Evolutionary conservation across 2,113 vertebrate species (phyloP).

Genomic region (Equus quagga): DNA sequence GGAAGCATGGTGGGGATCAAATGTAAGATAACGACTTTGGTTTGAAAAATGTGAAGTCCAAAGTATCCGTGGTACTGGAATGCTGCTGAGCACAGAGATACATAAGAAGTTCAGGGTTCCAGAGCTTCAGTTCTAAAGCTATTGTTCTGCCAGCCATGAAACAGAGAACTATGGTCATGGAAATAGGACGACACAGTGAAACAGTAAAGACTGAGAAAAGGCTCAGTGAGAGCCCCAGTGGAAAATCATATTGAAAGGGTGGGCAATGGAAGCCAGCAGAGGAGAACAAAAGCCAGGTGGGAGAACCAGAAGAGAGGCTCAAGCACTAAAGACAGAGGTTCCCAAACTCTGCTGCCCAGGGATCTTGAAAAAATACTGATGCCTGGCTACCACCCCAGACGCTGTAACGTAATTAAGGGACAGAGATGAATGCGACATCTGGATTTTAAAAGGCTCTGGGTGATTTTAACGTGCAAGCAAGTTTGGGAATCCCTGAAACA

Average conservation of each 20-base stretch:
- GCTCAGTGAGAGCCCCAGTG: not conserved
- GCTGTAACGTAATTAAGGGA: not conserved
- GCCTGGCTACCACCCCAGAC: not conserved
- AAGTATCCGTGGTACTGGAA: not conserved
- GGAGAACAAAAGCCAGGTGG: not conserved
- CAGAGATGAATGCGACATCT: not conserved
- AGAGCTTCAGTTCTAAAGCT: not conserved
- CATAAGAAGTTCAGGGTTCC: not conserved
- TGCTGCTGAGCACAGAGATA: not conserved
- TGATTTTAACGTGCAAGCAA: slow-evolving; percentile 9
- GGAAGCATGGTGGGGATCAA: not conserved
- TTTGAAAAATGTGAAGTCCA: not conserved
- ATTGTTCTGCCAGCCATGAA: not conserved
- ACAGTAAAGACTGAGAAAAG: not conserved
- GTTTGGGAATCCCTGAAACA: not conserved
- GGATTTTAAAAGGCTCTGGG: not conserved
- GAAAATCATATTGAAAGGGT: not conserved
- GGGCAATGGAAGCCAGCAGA: not conserved
- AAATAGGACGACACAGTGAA: not conserved
- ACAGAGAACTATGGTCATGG: not conserved
- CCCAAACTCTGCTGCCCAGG: not conserved
- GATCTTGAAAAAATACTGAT: not conserved
- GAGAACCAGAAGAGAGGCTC: not conserved
- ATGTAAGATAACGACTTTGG: not conserved
- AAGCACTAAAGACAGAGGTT: not conserved